Base-by-base conservation (phyloP, 2,113 vertebrate genomes). In the Corythaeola cristata region DNA sequence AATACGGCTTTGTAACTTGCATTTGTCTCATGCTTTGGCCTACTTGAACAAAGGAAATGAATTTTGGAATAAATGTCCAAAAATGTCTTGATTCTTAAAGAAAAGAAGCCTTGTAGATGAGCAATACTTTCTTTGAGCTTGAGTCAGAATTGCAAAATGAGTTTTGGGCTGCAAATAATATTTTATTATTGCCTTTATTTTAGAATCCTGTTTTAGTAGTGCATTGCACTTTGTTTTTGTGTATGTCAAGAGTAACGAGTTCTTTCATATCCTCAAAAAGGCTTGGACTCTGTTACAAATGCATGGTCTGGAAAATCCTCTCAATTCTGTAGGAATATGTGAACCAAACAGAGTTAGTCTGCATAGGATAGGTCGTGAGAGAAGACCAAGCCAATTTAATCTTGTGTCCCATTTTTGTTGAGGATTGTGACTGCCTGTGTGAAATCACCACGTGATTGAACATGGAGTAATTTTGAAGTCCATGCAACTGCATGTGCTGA, bases 21-120 rank as follows among this genome's bases (percentile, higher is more conserved):
- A 28, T 88, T 93, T 96, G 76, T 92, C 72, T 91, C 86, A 5
- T 78, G 72, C 88, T 95, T 91, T 83, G 72, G 49, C 86, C 60
- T 87, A 24, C 47, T 69, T 77, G 90, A 93, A 87, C 2, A 11
- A 83, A 89, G 87, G 71, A 96, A 94, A 91, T 90, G 85, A 89
- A 93, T 44, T 44, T 44, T 44, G 41, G 41, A 44, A 44, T 44
- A 44, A 44, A 4, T 88, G 79, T 87, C 69, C 72, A 72, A 83
- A 94, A 95, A 22, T 23, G 39, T n/a, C 58, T 90, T 72, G 66
- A 62, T 94, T 90, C 80, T 66, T 89, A 33, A 79, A 84, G 91
- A 82, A 60, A 60, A 60, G 62, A 90, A 82, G 69, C 76, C 58
- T 67, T 78, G 7, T 59, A 91, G 66, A 69, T 69, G 63, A 87